Evolutionary conservation across 1,140 invertebrate genomes (phyloP).

Genomic region (Papilio polytes): DNA sequence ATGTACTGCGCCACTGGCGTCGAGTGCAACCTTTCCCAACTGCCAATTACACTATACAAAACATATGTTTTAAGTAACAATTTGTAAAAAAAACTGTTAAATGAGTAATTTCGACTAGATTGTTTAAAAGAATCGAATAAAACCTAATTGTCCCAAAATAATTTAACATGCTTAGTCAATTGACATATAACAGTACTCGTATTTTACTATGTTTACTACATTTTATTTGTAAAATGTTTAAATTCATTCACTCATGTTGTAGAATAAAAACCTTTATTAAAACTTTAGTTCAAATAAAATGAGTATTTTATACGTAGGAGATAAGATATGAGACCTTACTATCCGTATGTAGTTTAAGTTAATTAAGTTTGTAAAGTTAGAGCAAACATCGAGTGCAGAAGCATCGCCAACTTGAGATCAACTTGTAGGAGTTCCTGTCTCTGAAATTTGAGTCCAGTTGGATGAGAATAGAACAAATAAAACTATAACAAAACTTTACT

Average conservation of each 20-base stretch:
- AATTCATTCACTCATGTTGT: not conserved
- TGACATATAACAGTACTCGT: too few species aligned
- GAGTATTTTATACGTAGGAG: not conserved
- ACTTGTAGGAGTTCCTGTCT: conserved; percentile 7
- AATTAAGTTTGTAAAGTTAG: conserved; percentile 26
- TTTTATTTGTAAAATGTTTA: not conserved
- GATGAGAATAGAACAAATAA: conserved; percentile 3
- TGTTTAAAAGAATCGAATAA: too few species aligned
- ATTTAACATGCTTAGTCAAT: too few species aligned
- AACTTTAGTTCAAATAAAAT: not conserved
- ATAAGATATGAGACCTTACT: not conserved
- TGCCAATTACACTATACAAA: not conserved
- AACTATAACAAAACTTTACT: not conserved
- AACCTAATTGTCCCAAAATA: too few species aligned
- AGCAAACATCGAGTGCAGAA: not conserved
- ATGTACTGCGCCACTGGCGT: conserved; percentile 61
- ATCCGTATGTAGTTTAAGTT: not conserved
- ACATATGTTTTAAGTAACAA: not conserved
- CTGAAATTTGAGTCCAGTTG: not conserved
- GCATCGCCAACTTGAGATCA: not conserved
- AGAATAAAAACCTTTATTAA: not conserved
- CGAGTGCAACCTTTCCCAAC: conserved; percentile 39
- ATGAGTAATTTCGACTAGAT: too few species aligned
- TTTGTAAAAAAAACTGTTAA: too few species aligned
- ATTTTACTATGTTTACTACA: not conserved